Evolutionary conservation across 2,113 vertebrate species (phyloP).

Genomic region (Dicrurus megarhynchus): DNA sequence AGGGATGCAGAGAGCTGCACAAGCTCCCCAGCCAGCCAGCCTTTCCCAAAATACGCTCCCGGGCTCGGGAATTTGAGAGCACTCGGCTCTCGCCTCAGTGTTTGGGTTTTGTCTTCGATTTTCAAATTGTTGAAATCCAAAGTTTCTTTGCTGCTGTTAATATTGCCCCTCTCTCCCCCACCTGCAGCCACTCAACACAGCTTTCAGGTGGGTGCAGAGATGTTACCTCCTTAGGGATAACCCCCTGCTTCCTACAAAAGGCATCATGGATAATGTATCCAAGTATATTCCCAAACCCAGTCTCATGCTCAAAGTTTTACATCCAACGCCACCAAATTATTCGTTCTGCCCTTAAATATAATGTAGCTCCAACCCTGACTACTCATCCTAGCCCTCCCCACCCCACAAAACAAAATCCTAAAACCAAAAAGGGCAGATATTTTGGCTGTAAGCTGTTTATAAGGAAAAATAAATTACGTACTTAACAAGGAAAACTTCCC

Average conservation of each 20-base stretch:
- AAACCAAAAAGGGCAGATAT: background rate
- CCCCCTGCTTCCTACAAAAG: background rate
- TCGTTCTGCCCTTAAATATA: background rate
- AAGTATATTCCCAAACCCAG: background rate
- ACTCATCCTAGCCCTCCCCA: background rate
- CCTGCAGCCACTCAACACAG: background rate
- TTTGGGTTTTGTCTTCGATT: background rate
- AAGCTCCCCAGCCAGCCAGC: background rate
- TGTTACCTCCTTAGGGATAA: background rate
- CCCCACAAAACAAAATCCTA: background rate
- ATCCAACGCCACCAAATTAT: background rate
- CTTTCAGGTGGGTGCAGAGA: background rate
- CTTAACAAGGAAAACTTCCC: background rate
- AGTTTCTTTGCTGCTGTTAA: background rate
- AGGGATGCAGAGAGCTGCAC: background rate
- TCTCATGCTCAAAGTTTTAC: background rate
- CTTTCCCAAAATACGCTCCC: rapidly evolving
- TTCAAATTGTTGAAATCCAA: background rate
- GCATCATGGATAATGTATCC: background rate
- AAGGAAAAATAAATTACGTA: background rate
- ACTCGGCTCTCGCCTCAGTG: rapidly evolving
- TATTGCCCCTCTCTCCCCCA: background rate
- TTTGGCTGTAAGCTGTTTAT: background rate
- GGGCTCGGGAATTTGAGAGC: background rate
- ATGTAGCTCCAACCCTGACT: background rate